These are phyloP conservation scores for Sarcophaga peregrina DNA, from an alignment of 1,140 invertebrate genomes.

Conservation along the genomic window DNA sequence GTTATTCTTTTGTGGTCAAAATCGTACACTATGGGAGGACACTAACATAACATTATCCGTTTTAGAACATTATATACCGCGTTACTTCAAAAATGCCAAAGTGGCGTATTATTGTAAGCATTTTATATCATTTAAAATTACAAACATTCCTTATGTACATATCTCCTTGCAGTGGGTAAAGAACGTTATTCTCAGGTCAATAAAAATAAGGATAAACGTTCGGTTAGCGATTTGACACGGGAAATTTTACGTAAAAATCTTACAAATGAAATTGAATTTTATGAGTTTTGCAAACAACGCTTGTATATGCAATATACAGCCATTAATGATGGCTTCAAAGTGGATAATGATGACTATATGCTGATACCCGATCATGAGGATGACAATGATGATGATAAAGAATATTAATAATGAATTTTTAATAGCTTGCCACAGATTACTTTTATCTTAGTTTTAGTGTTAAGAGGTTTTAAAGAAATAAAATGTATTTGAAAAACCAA, in stretches of 20 bases:
- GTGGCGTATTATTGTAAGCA: constrained; percentile 82
- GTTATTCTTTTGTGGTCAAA: constrained; percentile 89
- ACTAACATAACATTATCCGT: constrained; percentile 85
- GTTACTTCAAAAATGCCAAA: constrained; percentile 82
- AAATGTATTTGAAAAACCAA: too few relatives aligned
- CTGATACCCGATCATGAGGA: constrained; percentile 51
- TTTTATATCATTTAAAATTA: not conserved
- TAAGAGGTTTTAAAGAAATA: too few relatives aligned
- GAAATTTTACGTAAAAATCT: constrained; percentile 56
- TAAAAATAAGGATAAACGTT: constrained; percentile 57
- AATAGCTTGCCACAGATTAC: too few relatives aligned
- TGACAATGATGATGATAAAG: constrained; percentile 48
- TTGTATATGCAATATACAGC: constrained; percentile 62
- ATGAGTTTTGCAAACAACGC: constrained; percentile 64
- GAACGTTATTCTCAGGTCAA: constrained; percentile 57
- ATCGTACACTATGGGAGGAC: constrained; percentile 82
- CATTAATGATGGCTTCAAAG: constrained; percentile 49
- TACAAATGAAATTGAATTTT: constrained; percentile 63
- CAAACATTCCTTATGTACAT: not conserved
- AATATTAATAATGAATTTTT: not conserved
- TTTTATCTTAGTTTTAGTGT: too few relatives aligned
- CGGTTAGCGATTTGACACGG: constrained; percentile 59
- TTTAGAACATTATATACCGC: constrained; percentile 84
- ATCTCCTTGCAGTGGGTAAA: constrained; percentile 56
- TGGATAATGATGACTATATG: constrained; percentile 59